These are phyloP conservation scores for Pristiophorus japonicus DNA, from an alignment of 2,113 vertebrate species.

Conservation along the genomic window DNA sequence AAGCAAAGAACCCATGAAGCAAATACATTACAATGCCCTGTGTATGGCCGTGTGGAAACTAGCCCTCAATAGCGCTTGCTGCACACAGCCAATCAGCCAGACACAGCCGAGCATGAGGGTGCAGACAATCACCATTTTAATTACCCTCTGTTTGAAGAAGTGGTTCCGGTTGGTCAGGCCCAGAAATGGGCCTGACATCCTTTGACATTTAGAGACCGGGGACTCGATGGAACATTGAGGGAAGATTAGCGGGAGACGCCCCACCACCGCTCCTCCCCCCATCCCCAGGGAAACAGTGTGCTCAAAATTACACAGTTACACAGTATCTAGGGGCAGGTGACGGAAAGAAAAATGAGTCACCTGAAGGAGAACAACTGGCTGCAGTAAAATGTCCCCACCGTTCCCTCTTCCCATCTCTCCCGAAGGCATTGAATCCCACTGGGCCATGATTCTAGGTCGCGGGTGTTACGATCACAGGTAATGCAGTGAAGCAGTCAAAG, in stretches of 20 bases:
- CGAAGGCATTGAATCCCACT: neutral
- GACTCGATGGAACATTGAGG: neutral
- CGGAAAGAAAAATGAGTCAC: too few relatives aligned
- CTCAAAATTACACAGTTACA: too few relatives aligned
- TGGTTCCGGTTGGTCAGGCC: neutral
- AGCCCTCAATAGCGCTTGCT: neutral
- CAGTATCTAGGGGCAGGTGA: too few relatives aligned
- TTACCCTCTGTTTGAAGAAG: neutral
- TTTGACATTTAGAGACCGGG: neutral
- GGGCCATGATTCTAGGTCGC: neutral
- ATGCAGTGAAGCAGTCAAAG: neutral
- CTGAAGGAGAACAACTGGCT: too few relatives aligned
- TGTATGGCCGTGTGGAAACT: too few relatives aligned
- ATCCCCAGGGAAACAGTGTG: too few relatives aligned
- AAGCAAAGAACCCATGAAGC: too few relatives aligned
- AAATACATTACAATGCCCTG: too few relatives aligned
- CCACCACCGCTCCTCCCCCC: too few relatives aligned
- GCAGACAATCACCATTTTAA: neutral
- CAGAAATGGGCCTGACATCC: neutral
- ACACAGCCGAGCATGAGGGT: neutral
- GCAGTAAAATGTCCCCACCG: neutral
- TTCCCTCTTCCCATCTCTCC: neutral
- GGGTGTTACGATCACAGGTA: neutral
- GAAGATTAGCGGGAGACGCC: neutral
- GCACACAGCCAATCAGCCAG: neutral